A percentile compares a stretch with the other conserved stretches of the same genome.
These are phyloP conservation scores for Syrrhaptes paradoxus DNA, from an alignment of 2,113 vertebrate genomes.

Conservation along the genomic window DNA sequence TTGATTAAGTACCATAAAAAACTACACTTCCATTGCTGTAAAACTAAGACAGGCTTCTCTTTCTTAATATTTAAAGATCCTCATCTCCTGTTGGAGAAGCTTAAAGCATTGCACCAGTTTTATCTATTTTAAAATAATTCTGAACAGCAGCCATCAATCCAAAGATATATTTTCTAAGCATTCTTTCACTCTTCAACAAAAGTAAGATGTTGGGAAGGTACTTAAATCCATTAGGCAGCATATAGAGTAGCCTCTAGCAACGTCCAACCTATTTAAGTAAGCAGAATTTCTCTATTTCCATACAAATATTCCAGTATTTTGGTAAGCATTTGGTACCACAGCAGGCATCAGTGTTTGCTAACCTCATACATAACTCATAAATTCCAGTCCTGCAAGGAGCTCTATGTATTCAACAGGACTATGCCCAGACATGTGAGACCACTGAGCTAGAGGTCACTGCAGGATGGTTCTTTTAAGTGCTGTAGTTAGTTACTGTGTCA, in stretches of 20 bases:
- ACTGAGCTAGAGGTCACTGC: not conserved
- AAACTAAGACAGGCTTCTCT: slow-evolving; percentile 18
- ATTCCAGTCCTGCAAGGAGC: not conserved
- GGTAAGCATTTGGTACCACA: slow-evolving; percentile 7
- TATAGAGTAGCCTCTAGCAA: slow-evolving; percentile 4
- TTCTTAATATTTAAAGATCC: slow-evolving; percentile 54
- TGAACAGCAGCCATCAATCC: not conserved
- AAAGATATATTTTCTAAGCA: not conserved
- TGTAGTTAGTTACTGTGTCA: not conserved
- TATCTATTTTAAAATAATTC: slow-evolving; percentile 38
- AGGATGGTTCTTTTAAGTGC: not conserved
- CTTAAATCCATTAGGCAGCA: slow-evolving; percentile 19
- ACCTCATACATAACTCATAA: slow-evolving; percentile 6
- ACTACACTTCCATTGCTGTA: not conserved
- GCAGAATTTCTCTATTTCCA: slow-evolving; percentile 28
- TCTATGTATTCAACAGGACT: not conserved
- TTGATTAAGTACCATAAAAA: slow-evolving; percentile 39
- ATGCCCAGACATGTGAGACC: not conserved
- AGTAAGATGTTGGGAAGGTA: not conserved
- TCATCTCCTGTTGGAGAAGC: slow-evolving; percentile 16
- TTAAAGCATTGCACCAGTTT: slow-evolving; percentile 43
- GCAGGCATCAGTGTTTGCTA: slow-evolving; percentile 19
- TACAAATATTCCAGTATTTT: slow-evolving; percentile 15
- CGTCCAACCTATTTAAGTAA: slow-evolving; percentile 38
- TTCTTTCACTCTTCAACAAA: slow-evolving; percentile 24